Evolutionary conservation across 2,113 vertebrate genomes (phyloP).

Genomic region (Hypomesus transpacificus): DNA sequence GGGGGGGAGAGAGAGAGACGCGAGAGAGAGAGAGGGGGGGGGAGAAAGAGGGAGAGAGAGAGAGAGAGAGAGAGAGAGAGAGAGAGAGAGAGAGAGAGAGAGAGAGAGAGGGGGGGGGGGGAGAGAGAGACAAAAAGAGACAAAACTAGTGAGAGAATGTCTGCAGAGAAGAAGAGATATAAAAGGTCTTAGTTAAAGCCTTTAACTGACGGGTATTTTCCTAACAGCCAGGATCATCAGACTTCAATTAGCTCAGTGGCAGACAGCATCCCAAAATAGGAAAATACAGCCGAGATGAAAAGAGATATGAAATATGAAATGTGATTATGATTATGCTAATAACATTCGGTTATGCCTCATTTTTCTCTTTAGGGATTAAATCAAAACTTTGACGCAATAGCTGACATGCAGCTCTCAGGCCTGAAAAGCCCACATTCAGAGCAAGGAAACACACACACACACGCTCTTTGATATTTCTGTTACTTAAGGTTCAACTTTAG

Average conservation of each 20-base stretch:
- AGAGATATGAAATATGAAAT: constrained; percentile 44
- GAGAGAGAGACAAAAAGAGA: too few relatives aligned
- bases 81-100: constrained; percentile 6
- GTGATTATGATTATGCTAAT: constrained; percentile 55
- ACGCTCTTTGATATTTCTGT: too few relatives aligned
- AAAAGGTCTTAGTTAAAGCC: constrained; percentile 10
- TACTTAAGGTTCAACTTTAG: too few relatives aligned
- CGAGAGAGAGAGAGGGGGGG: not conserved
- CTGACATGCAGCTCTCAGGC: constrained; percentile 33
- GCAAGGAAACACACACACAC: constrained; percentile 2
- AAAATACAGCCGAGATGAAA: constrained; percentile 17
- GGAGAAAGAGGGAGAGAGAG: not conserved
- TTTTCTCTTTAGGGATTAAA: constrained; percentile 49
- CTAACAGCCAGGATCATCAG: constrained; percentile 29
- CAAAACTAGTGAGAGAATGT: too few relatives aligned
- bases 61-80: not conserved
- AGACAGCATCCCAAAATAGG: constrained; percentile 41
- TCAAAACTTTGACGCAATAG: constrained; percentile 46
- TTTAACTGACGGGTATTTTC: not conserved
- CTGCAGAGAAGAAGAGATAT: too few relatives aligned
- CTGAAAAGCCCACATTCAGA: constrained; percentile 44
- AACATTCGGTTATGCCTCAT: constrained; percentile 41
- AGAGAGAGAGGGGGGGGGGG: constrained; percentile 1
- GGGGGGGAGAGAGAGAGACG: not conserved
- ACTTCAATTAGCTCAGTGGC: constrained; percentile 44